Evolutionary conservation across 2,797 vertebrate genomes (phyloP), one percentile per base, ranked within the genome.

Genomic region (Cyclura pinguis): DNA sequence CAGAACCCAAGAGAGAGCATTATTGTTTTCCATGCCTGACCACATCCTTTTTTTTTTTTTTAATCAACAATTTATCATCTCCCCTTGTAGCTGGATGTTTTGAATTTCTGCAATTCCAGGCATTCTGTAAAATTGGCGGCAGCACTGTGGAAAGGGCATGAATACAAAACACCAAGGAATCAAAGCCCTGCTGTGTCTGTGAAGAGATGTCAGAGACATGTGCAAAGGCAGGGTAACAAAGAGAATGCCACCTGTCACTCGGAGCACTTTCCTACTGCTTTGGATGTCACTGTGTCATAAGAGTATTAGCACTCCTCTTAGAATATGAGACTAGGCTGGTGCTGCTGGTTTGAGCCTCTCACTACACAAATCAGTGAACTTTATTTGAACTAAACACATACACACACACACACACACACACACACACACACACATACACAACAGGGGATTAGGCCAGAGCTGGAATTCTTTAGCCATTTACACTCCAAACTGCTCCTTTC

Each of bases 91-190:
- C 83, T 80, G 93, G 90, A 96, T 94, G 93, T 91, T 86, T 92
- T 93, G 94, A 94, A 97, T 97, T 91, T 94, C 96, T 94, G 94
- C 93, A 92, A 95, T 97, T 94, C 94, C 78, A 77, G 95, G 84
- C 93, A 94, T 90, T 93, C 86, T 92, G 88, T 92, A 92, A 85
- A 78, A 93, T 93, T 67, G 87, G 93, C 57, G 92, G 90, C 80
- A 87, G 89, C n/a, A 62, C 92, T 90, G 90, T 90, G 87, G 90
- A 88, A 90, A 95, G 86, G 90, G 88, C 88, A 93, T 89, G 95
- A 95, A 96, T 94, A 93, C 84, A 92, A 95, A 95, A 89, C 92
- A 89, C 5, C 0, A 0, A 84, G 76, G 93, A 95, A 95, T 96
- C 93, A 95, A 95, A 93, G 95, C 83, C 88, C 76, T 77, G 86